Base-by-base conservation (phyloP, 2,113 vertebrate species). In the Craseonycteris thonglongyai region DNA sequence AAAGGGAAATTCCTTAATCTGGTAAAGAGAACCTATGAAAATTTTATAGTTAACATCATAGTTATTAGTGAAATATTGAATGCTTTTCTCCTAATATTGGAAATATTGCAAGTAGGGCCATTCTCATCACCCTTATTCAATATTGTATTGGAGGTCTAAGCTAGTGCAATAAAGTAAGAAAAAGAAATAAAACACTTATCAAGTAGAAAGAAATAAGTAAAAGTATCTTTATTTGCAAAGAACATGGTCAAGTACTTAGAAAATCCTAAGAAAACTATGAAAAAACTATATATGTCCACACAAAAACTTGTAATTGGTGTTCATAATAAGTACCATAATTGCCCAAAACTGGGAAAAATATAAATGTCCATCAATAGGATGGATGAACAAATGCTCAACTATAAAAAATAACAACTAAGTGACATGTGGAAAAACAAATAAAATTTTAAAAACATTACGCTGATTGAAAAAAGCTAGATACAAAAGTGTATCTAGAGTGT, bases 121-220 rank as follows among this genome's bases (percentile, higher is more conserved):
- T 83, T 91, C 38, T 69, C 30, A 82, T 65, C 14, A 38, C 7
- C 6, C 38, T 21, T 79, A 28, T 22, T 61, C 35, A 89, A 24
- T 58, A 82, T 15, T 42, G 9, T 66, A 75, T 47, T 35, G 40
- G 26, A 82, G 40, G 28, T 79, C 19, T 49, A 68, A 82, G 74
- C 49, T 94, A 84, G 15, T 68, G 38, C 22, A 93, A 66, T 95
- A 95, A 76, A 30, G 76, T 35, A 81, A 91, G 85, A 91, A 96
- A 93, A 93, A 68, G 26, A 91, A 97, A 92, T 71, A 42, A 66
- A 75, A 84, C 2, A 4, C 8, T 71, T 85, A 71, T 1, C 59
- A 5, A 59, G 76, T 71, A 94, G 30, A 92, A 66, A 81, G 3
- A 11, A 83, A 90, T 15, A 81, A 66, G 8, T 24, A 81, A 88